A percentile compares a stretch with the other conserved stretches of the same genome.
phyloP scores from a whole-genome alignment of 2,797 vertebrate genomes.

The Borostomias antarcticus region DNA sequence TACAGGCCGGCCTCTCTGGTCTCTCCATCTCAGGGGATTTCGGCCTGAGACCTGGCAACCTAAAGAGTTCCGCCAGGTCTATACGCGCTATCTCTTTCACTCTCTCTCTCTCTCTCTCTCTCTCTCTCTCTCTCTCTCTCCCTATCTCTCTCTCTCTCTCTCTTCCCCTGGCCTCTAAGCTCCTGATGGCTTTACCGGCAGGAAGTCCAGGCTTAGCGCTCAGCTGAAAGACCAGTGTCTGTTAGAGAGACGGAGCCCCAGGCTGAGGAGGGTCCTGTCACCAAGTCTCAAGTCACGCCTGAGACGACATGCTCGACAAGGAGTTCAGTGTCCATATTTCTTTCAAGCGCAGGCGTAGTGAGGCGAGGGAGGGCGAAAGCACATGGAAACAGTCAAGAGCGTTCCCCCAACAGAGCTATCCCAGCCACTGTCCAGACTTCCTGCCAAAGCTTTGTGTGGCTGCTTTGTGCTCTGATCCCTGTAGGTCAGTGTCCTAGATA shows the following conservation, averaged over 20 bases:
- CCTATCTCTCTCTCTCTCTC: no score
- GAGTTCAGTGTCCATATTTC: conserved; percentile 3
- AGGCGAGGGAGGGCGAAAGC: conserved; percentile 4
- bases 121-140: conserved; percentile 16
- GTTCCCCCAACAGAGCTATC: background rate
- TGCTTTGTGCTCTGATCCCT: background rate
- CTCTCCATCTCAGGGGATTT: conserved; percentile 19
- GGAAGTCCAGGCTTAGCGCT: conserved; percentile 53
- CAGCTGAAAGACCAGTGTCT: conserved; percentile 38
- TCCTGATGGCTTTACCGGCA: conserved; percentile 68
- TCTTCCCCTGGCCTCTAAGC: conserved; percentile 10
- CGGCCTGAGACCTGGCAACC: conserved; percentile 7
- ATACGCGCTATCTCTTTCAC: conserved; percentile 6
- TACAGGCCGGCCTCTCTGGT: conserved; percentile 20
- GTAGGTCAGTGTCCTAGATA: background rate
- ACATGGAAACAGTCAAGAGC: background rate
- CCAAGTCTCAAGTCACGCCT: conserved; percentile 50
- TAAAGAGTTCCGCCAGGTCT: conserved; percentile 12
- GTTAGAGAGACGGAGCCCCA: conserved; percentile 37
- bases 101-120: conserved; percentile 24
- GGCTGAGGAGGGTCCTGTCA: conserved; percentile 50
- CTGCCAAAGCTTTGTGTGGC: no score
- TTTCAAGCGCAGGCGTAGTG: conserved; percentile 11
- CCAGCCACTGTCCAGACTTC: background rate
- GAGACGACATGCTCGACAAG: conserved; percentile 31